Percentiles rank a stretch among this genome's conserved stretches.
Conservation (phyloP, 2,797 vertebrate genomes). For the Oreochromis mossambicus region DNA sequence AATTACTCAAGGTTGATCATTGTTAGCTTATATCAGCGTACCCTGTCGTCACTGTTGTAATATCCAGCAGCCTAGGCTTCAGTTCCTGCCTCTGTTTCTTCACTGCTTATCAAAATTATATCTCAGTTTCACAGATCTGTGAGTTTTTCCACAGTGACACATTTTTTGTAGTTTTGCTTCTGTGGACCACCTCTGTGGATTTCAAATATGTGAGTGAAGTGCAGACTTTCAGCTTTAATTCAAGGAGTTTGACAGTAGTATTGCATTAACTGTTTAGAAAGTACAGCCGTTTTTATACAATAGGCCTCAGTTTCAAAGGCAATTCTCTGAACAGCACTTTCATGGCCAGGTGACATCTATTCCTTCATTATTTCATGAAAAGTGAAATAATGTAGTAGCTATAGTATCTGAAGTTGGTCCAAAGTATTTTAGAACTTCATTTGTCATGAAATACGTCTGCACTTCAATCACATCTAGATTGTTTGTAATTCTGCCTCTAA, state of each 20-base stretch:
- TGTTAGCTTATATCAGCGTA: neutral
- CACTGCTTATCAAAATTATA: neutral
- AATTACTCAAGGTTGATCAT: neutral
- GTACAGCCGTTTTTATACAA: neutral
- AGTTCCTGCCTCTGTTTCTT: neutral
- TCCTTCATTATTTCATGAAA: fast-evolving
- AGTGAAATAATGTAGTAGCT: neutral
- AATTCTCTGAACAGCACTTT: neutral
- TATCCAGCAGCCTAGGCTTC: neutral
- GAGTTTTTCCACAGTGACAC: neutral
- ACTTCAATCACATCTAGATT: neutral
- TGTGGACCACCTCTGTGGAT: neutral
- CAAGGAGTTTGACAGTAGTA: neutral
- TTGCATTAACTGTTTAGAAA: neutral
- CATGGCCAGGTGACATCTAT: neutral
- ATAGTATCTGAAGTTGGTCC: neutral
- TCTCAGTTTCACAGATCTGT: neutral
- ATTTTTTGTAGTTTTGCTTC: neutral
- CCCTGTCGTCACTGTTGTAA: neutral
- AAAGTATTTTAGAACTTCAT: neutral
- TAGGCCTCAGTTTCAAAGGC: neutral
- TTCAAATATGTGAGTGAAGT: neutral
- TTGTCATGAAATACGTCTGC: neutral
- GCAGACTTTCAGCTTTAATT: neutral
- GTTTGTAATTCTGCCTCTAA: neutral